Evolutionary conservation across 2,113 vertebrate species (phyloP).

Genomic region (Labrus mixtus): DNA sequence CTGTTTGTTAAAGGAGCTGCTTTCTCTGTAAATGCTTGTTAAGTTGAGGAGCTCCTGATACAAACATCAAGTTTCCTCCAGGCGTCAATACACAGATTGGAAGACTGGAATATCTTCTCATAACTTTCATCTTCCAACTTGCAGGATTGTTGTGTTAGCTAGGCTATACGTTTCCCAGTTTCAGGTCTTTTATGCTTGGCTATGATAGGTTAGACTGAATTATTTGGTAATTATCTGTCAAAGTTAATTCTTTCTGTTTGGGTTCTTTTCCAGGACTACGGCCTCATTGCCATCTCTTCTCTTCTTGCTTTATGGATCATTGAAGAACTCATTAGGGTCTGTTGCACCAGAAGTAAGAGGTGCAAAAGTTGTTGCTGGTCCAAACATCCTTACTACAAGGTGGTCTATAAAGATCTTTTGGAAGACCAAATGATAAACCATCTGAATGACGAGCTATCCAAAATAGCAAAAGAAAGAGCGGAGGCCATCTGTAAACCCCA

Average conservation of each 20-base stretch:
- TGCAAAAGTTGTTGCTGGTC: accelerated
- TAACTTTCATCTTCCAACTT: no score
- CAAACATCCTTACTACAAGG: background rate
- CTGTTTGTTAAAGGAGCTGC: no score
- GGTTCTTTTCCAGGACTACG: slow-evolving; percentile 7
- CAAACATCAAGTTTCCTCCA: no score
- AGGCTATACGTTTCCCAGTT: no score
- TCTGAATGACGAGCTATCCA: background rate
- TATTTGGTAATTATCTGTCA: no score
- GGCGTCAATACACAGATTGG: no score
- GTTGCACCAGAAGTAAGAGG: accelerated
- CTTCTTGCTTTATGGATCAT: background rate
- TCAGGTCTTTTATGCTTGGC: no score
- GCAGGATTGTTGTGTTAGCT: no score
- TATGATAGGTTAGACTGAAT: no score
- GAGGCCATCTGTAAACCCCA: background rate
- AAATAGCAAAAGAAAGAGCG: background rate
- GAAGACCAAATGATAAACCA: background rate
- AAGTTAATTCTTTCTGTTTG: background rate
- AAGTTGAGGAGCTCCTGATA: no score
- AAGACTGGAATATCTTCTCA: no score
- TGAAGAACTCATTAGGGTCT: background rate
- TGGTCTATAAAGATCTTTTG: slow-evolving; percentile 25
- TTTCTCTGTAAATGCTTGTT: no score
- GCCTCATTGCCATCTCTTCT: background rate